phyloP scores from a whole-genome alignment of 2,888 invertebrate species.

The Rhopalosiphum nymphaeae region DNA sequence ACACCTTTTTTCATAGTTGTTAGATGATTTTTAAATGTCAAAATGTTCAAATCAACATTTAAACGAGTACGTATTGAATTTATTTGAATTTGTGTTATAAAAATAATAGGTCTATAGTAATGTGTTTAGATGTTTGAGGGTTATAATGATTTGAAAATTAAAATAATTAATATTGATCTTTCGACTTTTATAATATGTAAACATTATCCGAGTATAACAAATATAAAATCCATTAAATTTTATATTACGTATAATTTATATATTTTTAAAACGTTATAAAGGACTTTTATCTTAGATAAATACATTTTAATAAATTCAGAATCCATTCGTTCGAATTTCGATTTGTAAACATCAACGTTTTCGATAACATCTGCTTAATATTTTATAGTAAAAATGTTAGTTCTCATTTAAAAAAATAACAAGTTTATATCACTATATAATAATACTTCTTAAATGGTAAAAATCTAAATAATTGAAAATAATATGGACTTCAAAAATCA shows the following conservation, averaged over 20 bases:
- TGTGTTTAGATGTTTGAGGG: no score
- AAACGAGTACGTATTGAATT: background rate
- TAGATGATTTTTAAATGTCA: background rate
- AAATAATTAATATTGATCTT: background rate
- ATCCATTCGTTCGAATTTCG: background rate
- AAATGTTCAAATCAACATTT: background rate
- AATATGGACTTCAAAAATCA: no score
- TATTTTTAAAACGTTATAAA: background rate
- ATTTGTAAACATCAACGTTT: background rate
- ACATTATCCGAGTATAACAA: background rate
- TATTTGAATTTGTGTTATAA: background rate
- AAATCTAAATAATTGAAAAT: no score
- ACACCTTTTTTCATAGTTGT: background rate
- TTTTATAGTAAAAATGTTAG: background rate
- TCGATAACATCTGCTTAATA: background rate
- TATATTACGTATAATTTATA: background rate
- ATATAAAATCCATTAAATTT: no score
- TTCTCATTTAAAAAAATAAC: background rate
- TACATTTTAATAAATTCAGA: background rate
- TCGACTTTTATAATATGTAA: background rate
- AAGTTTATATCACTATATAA: no score
- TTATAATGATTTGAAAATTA: background rate
- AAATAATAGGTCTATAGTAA: no score
- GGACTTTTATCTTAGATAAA: background rate
- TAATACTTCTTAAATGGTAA: no score